Base-by-base conservation (phyloP, 2,113 vertebrate genomes). In the Ploceus nigricollis region DNA sequence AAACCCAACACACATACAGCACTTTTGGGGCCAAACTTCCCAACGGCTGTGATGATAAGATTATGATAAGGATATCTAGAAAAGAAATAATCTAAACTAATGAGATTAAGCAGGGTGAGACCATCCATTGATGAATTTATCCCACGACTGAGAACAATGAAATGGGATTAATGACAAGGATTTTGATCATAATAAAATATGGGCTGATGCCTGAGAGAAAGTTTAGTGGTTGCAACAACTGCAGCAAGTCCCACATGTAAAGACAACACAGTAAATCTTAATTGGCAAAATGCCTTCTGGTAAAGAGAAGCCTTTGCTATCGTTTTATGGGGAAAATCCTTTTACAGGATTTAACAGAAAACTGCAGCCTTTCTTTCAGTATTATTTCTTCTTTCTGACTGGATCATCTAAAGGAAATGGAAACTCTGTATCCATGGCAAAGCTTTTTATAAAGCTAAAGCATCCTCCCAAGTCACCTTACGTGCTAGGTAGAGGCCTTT, bases 51-150 rank as follows among this genome's bases (percentile, higher is more conserved):
- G 56, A 71, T 83, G 75, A 76, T 82, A 86, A 89, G 70, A 68
- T 86, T 86, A 64, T 10, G 35, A 72, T 79, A 81, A 90, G 7
- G 9, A 39, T 73, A 89, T 68, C 56, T 54, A 84, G 56, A 48
- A 84, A 86, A 84, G 4, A 91, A 85, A 88, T 82, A 86, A 60
- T 70, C 47, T 75, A 78, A 82, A 82, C 72, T 84, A 95, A 94
- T 9, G 10, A 84, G 85, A 94, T 95, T 95, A 92, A 61, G 40
- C 13, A 31, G 70, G 8, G 20, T 84, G 89, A 95, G 45, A 90
- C 93, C 80, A 95, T 82, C 47, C 50, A 82, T 60, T 83, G 82
- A 85, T 23, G 45, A 90, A 88, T 84, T 87, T 90, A 90, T 90
- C 68, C 89, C 6, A 17, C 20, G 50, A 84, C 48, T 70, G 83